Conservation (phyloP, 2,797 vertebrate species). For the Crenuchus spilurus region DNA sequence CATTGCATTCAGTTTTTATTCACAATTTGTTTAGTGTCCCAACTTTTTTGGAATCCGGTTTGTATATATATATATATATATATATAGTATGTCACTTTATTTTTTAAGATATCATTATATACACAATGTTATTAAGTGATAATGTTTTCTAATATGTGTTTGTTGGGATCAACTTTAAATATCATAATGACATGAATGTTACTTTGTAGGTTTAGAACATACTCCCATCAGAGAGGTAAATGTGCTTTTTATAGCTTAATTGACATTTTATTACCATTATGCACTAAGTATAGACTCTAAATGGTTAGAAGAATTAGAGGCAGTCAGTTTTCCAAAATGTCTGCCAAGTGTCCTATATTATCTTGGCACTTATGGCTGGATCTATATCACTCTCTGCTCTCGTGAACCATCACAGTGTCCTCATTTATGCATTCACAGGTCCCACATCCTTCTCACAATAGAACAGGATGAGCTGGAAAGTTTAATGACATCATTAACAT, state of each 20-base stretch:
- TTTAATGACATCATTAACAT: conserved; percentile 55
- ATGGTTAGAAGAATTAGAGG: conserved; percentile 7
- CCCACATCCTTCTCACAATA: conserved; percentile 42
- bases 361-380: conserved; percentile 11
- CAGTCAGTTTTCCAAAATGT: conserved; percentile 26
- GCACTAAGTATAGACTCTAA: neutral
- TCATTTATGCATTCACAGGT: conserved; percentile 36
- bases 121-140: too few relatives aligned
- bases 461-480: conserved; percentile 38
- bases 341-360: conserved; percentile 27
- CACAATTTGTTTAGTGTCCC: too few relatives aligned
- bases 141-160: too few relatives aligned
- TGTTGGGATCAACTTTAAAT: too few relatives aligned
- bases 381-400: neutral
- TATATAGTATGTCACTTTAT: too few relatives aligned
- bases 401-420: conserved; percentile 13
- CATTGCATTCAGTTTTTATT: too few relatives aligned
- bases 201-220: too few relatives aligned
- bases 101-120: too few relatives aligned
- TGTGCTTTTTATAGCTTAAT: neutral
- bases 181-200: too few relatives aligned
- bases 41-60: too few relatives aligned
- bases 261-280: neutral
- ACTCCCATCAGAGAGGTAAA: too few relatives aligned
- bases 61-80: too few relatives aligned